These are phyloP conservation scores for Amphipoea oculea DNA, from an alignment of 2,888 invertebrate species.

Conservation along the genomic window DNA sequence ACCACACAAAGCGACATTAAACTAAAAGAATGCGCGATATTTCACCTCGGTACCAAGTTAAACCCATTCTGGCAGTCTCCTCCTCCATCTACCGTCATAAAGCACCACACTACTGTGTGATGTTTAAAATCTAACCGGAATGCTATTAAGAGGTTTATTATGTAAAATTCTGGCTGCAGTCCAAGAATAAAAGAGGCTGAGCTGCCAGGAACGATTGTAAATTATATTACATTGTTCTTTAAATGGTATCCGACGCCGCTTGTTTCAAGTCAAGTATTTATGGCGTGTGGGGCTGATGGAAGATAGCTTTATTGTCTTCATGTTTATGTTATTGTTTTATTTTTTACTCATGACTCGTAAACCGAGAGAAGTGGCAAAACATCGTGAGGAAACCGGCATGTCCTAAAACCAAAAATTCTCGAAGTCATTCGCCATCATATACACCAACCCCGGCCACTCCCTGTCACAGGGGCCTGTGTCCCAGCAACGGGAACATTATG, in stretches of 20 bases:
- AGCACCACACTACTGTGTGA: slow-evolving; percentile 58
- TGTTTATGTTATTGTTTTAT: neutral
- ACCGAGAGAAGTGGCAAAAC: neutral
- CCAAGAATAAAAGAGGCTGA: slow-evolving; percentile 68
- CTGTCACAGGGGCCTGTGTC: neutral
- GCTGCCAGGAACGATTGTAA: slow-evolving; percentile 73
- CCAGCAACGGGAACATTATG: neutral
- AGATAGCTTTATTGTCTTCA: slow-evolving; percentile 28
- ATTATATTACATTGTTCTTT: slow-evolving; percentile 80
- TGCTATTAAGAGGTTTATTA: slow-evolving; percentile 75
- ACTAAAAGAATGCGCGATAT: slow-evolving; percentile 50
- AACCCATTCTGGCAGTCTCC: slow-evolving; percentile 54
- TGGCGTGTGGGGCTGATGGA: slow-evolving; percentile 54
- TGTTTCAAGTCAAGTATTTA: slow-evolving; percentile 61
- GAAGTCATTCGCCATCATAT: neutral
- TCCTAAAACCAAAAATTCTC: neutral
- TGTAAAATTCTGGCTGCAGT: slow-evolving; percentile 74
- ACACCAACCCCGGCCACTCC: neutral
- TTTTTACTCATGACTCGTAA: neutral
- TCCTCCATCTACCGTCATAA: slow-evolving; percentile 48
- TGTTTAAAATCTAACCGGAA: slow-evolving; percentile 71
- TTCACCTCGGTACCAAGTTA: slow-evolving; percentile 42
- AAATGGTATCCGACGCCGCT: slow-evolving; percentile 70
- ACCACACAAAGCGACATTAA: slow-evolving; percentile 21
- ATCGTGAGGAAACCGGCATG: neutral